Percentiles rank a stretch among this genome's conserved stretches.
Evolutionary conservation across 2,888 invertebrate genomes (phyloP).

Genomic region (Acanthosepion pharaonis): DNA sequence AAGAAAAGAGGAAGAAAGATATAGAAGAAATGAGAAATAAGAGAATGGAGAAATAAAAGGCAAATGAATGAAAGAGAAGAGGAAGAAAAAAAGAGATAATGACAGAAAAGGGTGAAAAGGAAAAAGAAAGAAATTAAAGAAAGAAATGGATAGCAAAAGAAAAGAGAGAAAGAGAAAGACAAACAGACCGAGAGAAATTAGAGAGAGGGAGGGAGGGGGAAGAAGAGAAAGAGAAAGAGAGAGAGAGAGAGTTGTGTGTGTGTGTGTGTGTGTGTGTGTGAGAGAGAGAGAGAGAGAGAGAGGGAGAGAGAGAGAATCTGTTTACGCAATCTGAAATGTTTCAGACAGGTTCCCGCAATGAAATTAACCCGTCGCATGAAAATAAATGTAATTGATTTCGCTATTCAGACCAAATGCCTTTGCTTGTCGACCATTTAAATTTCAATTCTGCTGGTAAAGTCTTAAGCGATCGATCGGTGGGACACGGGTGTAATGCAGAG

Average conservation of each 20-base stretch:
- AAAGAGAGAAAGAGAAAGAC: too few relatives aligned
- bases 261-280: background rate
- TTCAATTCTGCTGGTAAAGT: background rate
- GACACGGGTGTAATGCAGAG: conserved; percentile 10
- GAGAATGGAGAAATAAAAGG: too few relatives aligned
- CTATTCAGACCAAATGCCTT: conserved; percentile 5
- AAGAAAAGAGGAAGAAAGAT: too few relatives aligned
- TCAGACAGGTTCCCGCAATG: background rate
- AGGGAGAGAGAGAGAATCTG: background rate
- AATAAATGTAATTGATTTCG: conserved; percentile 11
- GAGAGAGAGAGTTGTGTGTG: background rate
- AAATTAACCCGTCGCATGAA: background rate
- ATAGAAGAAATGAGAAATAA: too few relatives aligned
- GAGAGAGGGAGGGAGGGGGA: too few relatives aligned
- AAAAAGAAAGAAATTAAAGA: too few relatives aligned
- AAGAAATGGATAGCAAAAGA: too few relatives aligned
- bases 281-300: background rate
- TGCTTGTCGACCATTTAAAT: background rate
- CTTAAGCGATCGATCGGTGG: background rate
- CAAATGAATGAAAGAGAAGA: too few relatives aligned
- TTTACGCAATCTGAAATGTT: background rate
- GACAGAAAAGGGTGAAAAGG: too few relatives aligned
- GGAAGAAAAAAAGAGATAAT: too few relatives aligned
- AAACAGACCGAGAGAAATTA: too few relatives aligned
- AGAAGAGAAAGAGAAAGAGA: background rate